Percentiles rank a stretch among this genome's conserved stretches.
These are phyloP conservation scores for Neopelma chrysocephalum DNA, from an alignment of 2,797 vertebrate genomes.

Conservation along the genomic window DNA sequence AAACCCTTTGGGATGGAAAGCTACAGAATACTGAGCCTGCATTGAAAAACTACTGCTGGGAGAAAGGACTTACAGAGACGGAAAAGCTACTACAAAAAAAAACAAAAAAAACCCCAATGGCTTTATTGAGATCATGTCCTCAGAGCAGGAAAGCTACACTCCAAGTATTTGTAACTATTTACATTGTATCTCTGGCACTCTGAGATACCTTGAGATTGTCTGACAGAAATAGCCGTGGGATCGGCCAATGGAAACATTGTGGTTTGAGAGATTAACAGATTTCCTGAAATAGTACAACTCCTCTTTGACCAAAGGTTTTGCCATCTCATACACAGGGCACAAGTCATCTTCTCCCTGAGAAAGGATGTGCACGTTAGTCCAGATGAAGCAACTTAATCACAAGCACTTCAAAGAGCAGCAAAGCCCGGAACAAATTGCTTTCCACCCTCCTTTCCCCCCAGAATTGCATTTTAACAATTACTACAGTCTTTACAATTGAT, in stretches of 20 bases:
- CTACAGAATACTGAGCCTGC: neutral
- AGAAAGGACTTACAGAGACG: neutral
- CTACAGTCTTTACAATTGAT: neutral
- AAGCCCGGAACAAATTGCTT: neutral
- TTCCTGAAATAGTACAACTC: neutral
- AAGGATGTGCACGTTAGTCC: rapidly evolving
- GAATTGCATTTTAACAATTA: neutral
- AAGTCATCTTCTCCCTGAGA: neutral
- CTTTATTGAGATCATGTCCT: neutral
- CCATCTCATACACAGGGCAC: rapidly evolving
- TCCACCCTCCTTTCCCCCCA: neutral
- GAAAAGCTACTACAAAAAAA: neutral
- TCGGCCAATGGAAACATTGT: neutral
- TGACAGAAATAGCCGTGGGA: neutral
- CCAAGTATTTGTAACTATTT: neutral
- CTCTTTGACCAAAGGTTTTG: neutral
- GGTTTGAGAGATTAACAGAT: neutral
- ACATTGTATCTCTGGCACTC: neutral
- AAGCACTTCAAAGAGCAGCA: neutral
- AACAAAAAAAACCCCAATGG: neutral
- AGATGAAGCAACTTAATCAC: neutral
- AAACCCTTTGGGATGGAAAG: neutral
- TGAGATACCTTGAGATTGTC: rapidly evolving
- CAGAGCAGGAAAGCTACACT: neutral
- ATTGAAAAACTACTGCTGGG: neutral